These are phyloP conservation scores for Toxotes jaculatrix DNA, from an alignment of 2,113 vertebrate species.

Conservation along the genomic window DNA sequence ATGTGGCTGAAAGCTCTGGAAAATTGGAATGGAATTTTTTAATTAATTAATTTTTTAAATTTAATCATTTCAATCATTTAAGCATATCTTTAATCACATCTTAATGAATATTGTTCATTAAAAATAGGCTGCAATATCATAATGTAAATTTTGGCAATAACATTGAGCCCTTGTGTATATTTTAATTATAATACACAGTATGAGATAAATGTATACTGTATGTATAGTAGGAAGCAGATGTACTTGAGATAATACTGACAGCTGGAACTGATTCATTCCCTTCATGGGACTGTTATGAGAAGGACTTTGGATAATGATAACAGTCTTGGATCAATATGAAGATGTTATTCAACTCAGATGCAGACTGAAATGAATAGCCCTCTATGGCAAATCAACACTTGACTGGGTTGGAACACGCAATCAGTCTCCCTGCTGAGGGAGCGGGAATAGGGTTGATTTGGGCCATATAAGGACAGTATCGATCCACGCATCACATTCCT, in stretches of 20 bases:
- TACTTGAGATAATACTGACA: slow-evolving; percentile 10
- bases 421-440: slow-evolving; percentile 35
- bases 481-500: slow-evolving; percentile 50
- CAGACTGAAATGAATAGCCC: slow-evolving; percentile 63
- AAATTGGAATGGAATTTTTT: no score
- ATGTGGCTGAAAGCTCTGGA: not conserved
- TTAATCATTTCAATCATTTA: no score
- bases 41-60: no score
- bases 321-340: slow-evolving; percentile 62
- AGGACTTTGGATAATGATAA: slow-evolving; percentile 47
- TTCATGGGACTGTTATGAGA: slow-evolving; percentile 44
- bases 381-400: slow-evolving; percentile 52
- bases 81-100: not conserved
- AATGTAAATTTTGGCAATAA: not conserved
- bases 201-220: not conserved
- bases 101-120: not conserved
- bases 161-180: not conserved
- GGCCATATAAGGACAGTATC: slow-evolving; percentile 61
- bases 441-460: slow-evolving; percentile 20
- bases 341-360: slow-evolving; percentile 52
- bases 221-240: not conserved
- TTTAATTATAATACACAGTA: not conserved
- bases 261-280: slow-evolving; percentile 31
- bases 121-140: not conserved
- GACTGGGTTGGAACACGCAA: slow-evolving; percentile 47